A percentile compares a stretch with the other conserved stretches of the same genome.
Evolutionary conservation across 2,113 vertebrate genomes (phyloP).

Genomic region (Callorhinus ursinus): DNA sequence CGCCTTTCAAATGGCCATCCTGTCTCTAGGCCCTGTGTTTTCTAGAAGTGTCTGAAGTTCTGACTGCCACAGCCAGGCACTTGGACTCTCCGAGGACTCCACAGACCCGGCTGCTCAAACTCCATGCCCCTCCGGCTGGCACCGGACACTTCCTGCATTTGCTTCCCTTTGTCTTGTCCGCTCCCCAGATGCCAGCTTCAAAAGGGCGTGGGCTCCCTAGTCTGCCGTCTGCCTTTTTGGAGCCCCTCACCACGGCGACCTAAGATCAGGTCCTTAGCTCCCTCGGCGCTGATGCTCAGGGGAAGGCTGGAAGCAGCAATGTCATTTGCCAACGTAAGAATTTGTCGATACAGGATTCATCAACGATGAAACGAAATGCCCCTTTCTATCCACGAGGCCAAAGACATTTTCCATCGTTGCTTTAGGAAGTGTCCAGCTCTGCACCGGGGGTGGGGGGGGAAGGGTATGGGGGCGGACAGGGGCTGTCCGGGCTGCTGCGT

Average conservation of each 20-base stretch:
- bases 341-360: not conserved
- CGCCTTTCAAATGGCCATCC: too few relatives aligned
- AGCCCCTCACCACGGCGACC: too few relatives aligned
- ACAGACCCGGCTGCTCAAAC: not conserved
- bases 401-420: rapidly evolving
- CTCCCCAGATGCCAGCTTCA: not conserved
- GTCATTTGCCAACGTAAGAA: not conserved
- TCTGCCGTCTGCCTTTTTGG: rapidly evolving
- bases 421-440: rapidly evolving
- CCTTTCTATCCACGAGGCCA: not conserved
- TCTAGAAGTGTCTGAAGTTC: not conserved
- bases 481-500: not conserved
- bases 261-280: rapidly evolving
- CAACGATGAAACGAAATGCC: not conserved
- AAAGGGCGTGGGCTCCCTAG: rapidly evolving
- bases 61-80: rapidly evolving
- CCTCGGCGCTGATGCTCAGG: too few relatives aligned
- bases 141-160: rapidly evolving
- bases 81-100: rapidly evolving
- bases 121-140: rapidly evolving
- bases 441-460: rapidly evolving
- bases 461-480: not conserved
- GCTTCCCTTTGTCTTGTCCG: not conserved
- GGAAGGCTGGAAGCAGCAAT: not conserved
- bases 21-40: not conserved